A percentile compares a stretch with the other conserved stretches of the same genome.
These are phyloP conservation scores for Metopia argyrocephala DNA, from an alignment of 2,888 invertebrate genomes.

Conservation along the genomic window DNA sequence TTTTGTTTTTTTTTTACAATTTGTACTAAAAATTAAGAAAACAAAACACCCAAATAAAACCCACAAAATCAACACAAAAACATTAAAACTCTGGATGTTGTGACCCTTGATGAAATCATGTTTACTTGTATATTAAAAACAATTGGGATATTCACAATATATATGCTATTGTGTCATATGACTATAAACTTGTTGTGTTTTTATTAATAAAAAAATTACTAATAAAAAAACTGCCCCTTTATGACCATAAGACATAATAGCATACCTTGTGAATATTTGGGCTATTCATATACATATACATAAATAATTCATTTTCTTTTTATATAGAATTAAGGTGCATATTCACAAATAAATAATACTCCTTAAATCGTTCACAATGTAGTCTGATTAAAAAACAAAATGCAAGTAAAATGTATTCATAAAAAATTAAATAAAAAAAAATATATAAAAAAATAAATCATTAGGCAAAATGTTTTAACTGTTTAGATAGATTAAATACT, in stretches of 20 bases:
- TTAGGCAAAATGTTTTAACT: constrained; percentile 57
- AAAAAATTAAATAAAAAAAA: constrained; percentile 44
- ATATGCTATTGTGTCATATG: no score
- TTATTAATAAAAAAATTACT: no score
- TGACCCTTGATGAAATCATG: constrained; percentile 77
- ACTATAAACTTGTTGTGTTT: no score
- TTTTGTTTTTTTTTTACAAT: constrained; percentile 4
- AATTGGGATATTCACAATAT: no score
- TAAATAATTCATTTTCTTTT: no score
- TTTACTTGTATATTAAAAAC: constrained; percentile 67
- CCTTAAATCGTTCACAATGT: constrained; percentile 63
- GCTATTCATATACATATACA: no score
- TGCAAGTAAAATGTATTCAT: constrained; percentile 2
- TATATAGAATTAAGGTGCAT: no score
- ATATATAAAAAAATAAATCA: constrained; percentile 38
- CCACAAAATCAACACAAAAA: constrained; percentile 54
- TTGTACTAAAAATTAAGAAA: constrained; percentile 25
- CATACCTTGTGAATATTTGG: no score
- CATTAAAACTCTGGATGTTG: constrained; percentile 78
- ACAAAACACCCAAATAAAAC: constrained; percentile 42
- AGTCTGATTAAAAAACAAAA: constrained; percentile 41
- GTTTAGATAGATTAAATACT: constrained; percentile 62
- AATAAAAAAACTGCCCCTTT: no score
- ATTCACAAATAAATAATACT: constrained; percentile 28
- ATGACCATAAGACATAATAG: no score